Evolutionary conservation across 2,113 vertebrate genomes (phyloP), one percentile per base, ranked within the genome.

Genomic region (Puntigrus tetrazona): DNA sequence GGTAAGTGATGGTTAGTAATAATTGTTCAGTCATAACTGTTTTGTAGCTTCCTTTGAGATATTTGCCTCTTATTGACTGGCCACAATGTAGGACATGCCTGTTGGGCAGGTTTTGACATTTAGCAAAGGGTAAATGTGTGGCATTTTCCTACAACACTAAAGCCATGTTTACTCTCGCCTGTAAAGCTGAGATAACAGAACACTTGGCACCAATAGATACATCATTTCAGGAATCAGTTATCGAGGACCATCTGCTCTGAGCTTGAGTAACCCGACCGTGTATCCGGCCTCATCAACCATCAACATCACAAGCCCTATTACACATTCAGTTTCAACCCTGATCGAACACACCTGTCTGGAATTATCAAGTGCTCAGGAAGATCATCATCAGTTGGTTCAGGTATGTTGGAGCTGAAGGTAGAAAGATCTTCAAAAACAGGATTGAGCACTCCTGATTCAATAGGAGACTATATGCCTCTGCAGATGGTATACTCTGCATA

Each of bases 171-270:
- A 78, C 36, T 61, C 34, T 13, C 20, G 55, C 41, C 55, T 11
- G 7, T 78, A 61, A 61, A 61, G n/a, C 22, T 9, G n/a, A 78
- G 76, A 78, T 78, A 61, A 61, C 34, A 61, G 13, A 59, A 61
- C 14, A 78, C 76, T 59, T 78, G 11, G 22, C 76, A 78, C 76
- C n/a, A 41, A 78, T 7, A 38, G 55, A 61, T 7, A 3, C 14
- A 18, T 61, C 4, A 61, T 41, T 78, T 61, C 55, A 78, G 36
- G 55, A 78, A 41, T n/a, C 52, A 41, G 55, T 57, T 34, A 18
- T 18, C 27, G 22, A 78, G 34, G 59, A 38, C 76, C 76, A 78
- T 78, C 76, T 78, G 76, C 76, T 78, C 36, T 27, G 34, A 36
- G 31, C 75, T 57, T 14, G 29, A 77, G 50, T 47, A 57, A 59